Percentiles rank a stretch among this genome's conserved stretches.
These are phyloP conservation scores for Micropterix aruncella DNA, from an alignment of 2,888 invertebrate genomes.

Conservation along the genomic window DNA sequence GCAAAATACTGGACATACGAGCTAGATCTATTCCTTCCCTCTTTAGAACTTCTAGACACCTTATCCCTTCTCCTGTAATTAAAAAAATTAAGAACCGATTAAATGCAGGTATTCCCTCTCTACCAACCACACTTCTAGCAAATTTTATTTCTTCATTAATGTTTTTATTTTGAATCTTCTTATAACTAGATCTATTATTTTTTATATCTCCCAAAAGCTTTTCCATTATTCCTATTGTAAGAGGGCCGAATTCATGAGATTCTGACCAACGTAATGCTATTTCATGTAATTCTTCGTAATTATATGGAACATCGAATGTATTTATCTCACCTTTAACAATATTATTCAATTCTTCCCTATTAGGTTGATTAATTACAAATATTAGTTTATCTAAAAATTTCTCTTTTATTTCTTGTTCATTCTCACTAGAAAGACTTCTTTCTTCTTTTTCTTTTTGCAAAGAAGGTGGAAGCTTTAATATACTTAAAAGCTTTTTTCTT, in stretches of 20 bases:
- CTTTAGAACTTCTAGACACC: too few species aligned
- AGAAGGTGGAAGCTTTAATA: constrained; percentile 12
- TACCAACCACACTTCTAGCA: too few species aligned
- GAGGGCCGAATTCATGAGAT: constrained; percentile 14
- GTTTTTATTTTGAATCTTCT: constrained; percentile 6
- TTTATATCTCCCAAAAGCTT: constrained; percentile 14
- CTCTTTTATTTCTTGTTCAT: constrained; percentile 12
- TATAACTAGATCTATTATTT: constrained; percentile 14
- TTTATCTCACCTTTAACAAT: constrained; percentile 10
- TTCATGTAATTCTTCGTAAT: constrained; percentile 16
- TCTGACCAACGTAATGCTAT: constrained; percentile 17
- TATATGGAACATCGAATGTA: constrained; percentile 12
- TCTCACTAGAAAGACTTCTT: constrained; percentile 10
- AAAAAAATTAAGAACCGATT: too few species aligned
- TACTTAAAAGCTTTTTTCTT: constrained; percentile 12
- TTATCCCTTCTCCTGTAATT: too few species aligned
- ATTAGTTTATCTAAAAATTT: constrained; percentile 13
- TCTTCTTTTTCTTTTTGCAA: constrained; percentile 12
- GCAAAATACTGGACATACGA: too few species aligned
- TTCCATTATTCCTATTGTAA: constrained; percentile 12
- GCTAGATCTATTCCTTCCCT: too few species aligned
- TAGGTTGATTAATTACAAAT: constrained; percentile 7
- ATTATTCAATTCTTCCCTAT: constrained; percentile 10
- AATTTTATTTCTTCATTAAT: too few species aligned
- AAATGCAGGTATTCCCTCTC: too few species aligned